Evolutionary conservation across 2,888 invertebrate species (phyloP), one percentile per base, ranked within the genome.

Genomic region (Notodonta ziczac): DNA sequence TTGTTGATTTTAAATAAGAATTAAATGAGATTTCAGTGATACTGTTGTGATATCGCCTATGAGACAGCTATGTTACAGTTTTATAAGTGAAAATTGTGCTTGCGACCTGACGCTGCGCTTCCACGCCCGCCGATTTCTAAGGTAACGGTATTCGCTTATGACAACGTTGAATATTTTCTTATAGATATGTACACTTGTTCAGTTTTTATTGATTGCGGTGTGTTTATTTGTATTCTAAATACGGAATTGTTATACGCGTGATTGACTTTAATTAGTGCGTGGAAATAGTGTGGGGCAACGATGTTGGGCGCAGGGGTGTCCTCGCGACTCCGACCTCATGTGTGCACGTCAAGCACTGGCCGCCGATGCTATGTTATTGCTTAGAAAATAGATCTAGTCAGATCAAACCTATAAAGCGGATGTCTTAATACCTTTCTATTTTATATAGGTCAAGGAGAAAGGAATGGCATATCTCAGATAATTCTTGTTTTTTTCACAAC

Each of bases 111-210:
- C 78, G 72, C 75, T 78, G 69, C 79, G 75, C 77, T 78, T 72
- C 73, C 74, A 77, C 78, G 72, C 78, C 77, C 81, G 78, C 83
- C 78, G 75, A 84, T 82, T 82, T 79, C 80, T 82, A 87, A 93
- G 93, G 92, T 93, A 93, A 93, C 93, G 93, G 93, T 91, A 93
- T 90, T 86, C 89, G 85, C 87, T 88, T 89, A 87, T 89, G 91
- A 87, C 88, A 84, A 91, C 91, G 91, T 91, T 82, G 86, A 54
- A 84, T 85, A 81, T 74, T 81, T 80, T 78, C 70, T 62, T 76
- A 56, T 62, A 70, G 75, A 75, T 79, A 75, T 79, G 66, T 75
- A 72, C 70, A 74, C 73, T 78, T 78, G 73, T 80, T 75, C 70
- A 66, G 63, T 76, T 74, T 73, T 71, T 73, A 78, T 76, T 74